Base-by-base conservation (phyloP, 2,113 vertebrate species). In the Apteryx owenii region DNA sequence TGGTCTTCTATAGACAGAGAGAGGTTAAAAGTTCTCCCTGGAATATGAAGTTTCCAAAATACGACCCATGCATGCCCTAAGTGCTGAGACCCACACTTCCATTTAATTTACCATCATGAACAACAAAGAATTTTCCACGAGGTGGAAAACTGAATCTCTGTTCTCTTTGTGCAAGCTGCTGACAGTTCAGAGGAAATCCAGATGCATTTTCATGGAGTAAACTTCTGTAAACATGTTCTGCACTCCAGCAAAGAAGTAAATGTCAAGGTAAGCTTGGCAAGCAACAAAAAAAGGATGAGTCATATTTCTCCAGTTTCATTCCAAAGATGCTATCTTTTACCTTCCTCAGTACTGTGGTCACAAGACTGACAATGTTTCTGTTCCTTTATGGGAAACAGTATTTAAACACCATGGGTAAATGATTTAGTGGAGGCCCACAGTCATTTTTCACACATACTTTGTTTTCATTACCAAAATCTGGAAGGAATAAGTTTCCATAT, bases 231-330 rank as follows among this genome's bases (percentile, higher is more conserved):
- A 98, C 97, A 98, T 89, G 85, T 90, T 93, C 87, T 96, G 84
- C 93, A 85, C 83, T 28, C 96, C 95, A 95, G 97, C 95, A 97
- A 96, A 97, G 94, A 98, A 98, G 98, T 98, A 98, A 98, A 99
- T 98, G 98, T 98, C 98, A 99, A 98, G 97, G 97, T 98, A 98
- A 98, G 97, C 97, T 98, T 98, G 98, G 98, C 97, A 98, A 97
- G 88, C 16, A 26, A 87, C 88, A 82, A 88, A 92, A 88, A 89
- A 94, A 92, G 92, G 94, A 98, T 98, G 98, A 98, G 98, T 98
- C 98, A 97, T 89, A 76, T 94, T 96, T 97, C 96, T 98, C 89
- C 97, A 96, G 95, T 97, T 97, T 98, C 95, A 98, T 98, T 98
- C 97, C 97, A 77, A 87, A 98, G 97, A 98, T 98, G 96, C 91